phyloP scores from a whole-genome alignment of 2,113 vertebrate genomes.

The Hypanus sabinus region DNA sequence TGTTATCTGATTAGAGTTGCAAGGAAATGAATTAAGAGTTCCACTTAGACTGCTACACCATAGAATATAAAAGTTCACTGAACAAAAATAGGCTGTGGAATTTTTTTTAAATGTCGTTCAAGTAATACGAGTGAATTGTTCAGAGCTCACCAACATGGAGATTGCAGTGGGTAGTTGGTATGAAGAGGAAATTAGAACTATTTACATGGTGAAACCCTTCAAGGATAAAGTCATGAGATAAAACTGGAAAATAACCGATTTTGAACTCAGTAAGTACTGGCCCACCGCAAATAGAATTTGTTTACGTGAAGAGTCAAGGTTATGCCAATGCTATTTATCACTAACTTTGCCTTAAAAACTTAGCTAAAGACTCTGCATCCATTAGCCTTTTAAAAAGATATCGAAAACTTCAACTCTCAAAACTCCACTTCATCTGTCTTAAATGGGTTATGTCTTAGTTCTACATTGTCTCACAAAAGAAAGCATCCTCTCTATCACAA shows the following conservation, averaged over 20 bases:
- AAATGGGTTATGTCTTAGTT: too few relatives aligned
- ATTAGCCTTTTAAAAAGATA: too few relatives aligned
- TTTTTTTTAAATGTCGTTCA: background rate
- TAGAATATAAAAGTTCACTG: background rate
- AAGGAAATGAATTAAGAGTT: background rate
- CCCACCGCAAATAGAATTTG: background rate
- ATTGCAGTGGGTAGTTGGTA: background rate
- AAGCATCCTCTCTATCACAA: too few relatives aligned
- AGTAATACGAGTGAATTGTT: background rate
- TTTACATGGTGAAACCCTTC: background rate
- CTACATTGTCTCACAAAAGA: too few relatives aligned
- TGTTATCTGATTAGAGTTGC: slow-evolving; percentile 8
- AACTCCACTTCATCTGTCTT: too few relatives aligned
- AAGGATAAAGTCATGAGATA: background rate
- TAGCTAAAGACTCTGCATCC: too few relatives aligned
- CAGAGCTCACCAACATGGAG: background rate
- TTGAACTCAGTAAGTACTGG: background rate
- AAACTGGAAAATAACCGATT: background rate
- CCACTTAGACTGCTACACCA: background rate
- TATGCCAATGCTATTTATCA: background rate
- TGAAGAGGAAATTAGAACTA: background rate
- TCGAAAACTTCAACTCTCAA: too few relatives aligned
- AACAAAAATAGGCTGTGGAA: background rate
- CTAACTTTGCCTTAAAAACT: too few relatives aligned
- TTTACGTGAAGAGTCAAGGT: background rate